A percentile compares a stretch with the other conserved stretches of the same genome.
phyloP scores from a whole-genome alignment of 2,888 invertebrate species.

The Iselma pallidipennis region DNA sequence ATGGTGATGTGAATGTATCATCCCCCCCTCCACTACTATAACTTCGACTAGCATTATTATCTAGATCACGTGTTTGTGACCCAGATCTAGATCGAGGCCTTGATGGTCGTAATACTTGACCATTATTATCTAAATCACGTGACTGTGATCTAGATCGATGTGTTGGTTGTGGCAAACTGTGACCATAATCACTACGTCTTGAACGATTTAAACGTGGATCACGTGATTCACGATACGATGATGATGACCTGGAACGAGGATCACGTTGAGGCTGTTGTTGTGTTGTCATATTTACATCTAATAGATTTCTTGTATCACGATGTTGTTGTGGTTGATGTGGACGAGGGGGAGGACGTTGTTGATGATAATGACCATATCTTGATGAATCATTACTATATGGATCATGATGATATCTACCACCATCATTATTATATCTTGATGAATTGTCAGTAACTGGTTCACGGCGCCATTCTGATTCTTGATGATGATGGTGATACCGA shows the following conservation, averaged over 20 bases:
- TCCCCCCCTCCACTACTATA: constrained; percentile 23
- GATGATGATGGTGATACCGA: neutral
- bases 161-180: neutral
- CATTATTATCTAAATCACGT: neutral
- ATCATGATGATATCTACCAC: neutral
- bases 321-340: neutral
- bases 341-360: neutral
- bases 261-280: neutral
- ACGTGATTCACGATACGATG: neutral
- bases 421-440: neutral
- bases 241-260: neutral
- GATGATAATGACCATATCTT: neutral
- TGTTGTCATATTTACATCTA: neutral
- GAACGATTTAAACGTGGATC: constrained; percentile 1
- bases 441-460: neutral
- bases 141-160: neutral
- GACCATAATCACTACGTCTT: neutral
- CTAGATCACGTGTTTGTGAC: constrained; percentile 18
- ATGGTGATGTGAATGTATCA: constrained; percentile 56
- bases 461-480: neutral
- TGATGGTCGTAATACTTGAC: no score
- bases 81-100: constrained; percentile 21
- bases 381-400: no score
- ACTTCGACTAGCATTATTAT: neutral
- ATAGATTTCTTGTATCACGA: neutral